These are phyloP conservation scores for Musca vetustissima DNA, from an alignment of 1,140 invertebrate genomes.

Conservation along the genomic window DNA sequence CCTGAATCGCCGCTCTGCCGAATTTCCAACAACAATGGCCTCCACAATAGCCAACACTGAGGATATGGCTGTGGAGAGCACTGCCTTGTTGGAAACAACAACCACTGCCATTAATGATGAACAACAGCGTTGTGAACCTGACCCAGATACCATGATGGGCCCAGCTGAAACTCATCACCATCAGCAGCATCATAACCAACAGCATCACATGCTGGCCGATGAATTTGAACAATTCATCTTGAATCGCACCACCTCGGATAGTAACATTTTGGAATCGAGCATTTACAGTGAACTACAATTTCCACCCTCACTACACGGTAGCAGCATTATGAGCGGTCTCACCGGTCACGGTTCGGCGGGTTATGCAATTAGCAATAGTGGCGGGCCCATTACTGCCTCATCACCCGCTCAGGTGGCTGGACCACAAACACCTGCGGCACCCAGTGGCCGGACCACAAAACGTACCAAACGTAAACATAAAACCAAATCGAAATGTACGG, in stretches of 20 bases:
- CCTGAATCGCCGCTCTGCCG: conserved; percentile 34
- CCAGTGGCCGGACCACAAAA: conserved; percentile 36
- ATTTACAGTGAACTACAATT: conserved; percentile 43
- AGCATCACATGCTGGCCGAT: conserved; percentile 7
- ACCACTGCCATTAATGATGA: not conserved
- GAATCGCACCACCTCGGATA: conserved; percentile 43
- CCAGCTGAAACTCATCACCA: not conserved
- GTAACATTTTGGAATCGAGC: conserved; percentile 45
- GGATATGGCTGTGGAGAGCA: conserved; percentile 33
- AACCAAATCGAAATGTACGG: conserved; percentile 34
- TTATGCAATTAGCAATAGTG: conserved; percentile 12
- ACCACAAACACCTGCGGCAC: conserved; percentile 17
- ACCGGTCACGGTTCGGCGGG: not conserved
- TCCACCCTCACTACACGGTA: conserved; percentile 27
- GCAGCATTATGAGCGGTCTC: conserved; percentile 5
- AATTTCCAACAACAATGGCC: conserved; percentile 15
- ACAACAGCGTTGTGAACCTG: no score
- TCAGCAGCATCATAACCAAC: conserved; percentile 2
- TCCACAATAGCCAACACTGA: conserved; percentile 22
- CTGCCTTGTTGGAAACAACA: conserved; percentile 30
- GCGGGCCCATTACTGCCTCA: conserved; percentile 13
- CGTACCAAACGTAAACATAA: conserved; percentile 42
- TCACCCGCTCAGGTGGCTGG: not conserved
- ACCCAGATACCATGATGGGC: no score
- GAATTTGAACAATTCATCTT: conserved; percentile 44